Evolutionary conservation across 1,140 invertebrate species (phyloP).

Genomic region (Panagrolaimus sp.): DNA sequence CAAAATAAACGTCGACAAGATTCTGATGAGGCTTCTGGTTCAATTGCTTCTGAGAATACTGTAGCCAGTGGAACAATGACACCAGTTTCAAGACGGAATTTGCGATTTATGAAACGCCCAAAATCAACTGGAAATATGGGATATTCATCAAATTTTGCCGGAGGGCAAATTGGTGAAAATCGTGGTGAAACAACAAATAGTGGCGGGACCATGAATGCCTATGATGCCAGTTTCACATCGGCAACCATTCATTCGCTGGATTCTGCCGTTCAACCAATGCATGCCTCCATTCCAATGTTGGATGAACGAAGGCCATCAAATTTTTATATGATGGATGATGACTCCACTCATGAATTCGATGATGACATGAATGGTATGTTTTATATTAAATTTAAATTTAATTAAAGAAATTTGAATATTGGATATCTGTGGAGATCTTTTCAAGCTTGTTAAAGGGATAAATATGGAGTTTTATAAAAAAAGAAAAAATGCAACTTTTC

Average conservation of each 20-base stretch:
- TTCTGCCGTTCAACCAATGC: conserved; percentile 4
- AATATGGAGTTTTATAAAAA: too few relatives aligned
- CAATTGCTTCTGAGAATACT: conserved; percentile 47
- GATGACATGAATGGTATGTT: conserved; percentile 49
- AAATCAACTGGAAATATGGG: conserved; percentile 47
- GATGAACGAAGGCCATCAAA: conserved; percentile 43
- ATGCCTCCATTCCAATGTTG: conserved; percentile 21
- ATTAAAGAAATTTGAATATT: conserved; percentile 18
- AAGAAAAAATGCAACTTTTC: too few relatives aligned
- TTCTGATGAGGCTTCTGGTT: conserved; percentile 48
- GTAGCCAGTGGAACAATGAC: conserved; percentile 45
- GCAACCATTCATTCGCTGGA: conserved; percentile 54
- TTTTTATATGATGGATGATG: conserved; percentile 57
- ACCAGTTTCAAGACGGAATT: conserved; percentile 32
- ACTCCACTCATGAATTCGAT: conserved; percentile 56
- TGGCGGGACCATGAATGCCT: conserved; percentile 27
- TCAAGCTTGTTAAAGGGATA: too few relatives aligned
- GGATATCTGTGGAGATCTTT: too few relatives aligned
- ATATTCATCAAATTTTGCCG: conserved; percentile 29
- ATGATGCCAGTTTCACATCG: conserved; percentile 50
- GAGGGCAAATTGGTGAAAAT: neutral
- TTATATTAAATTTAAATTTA: conserved; percentile 17
- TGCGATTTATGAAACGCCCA: conserved; percentile 43
- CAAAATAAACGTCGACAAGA: conserved; percentile 34
- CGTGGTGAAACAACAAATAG: conserved; percentile 17